phyloP scores from a whole-genome alignment of 2,113 vertebrate genomes.

The Carollia perspicillata region DNA sequence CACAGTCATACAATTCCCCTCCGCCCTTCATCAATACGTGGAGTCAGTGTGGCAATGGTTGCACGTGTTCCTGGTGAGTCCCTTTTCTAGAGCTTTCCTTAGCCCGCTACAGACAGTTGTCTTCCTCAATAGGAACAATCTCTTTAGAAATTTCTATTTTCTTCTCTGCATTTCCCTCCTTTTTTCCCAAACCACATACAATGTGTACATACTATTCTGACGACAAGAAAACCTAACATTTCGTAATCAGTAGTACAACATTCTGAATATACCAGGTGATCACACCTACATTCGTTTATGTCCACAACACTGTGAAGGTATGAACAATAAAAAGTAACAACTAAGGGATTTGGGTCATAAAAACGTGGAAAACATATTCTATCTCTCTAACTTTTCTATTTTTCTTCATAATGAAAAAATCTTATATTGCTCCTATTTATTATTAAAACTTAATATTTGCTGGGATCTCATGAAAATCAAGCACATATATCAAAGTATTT shows the following conservation, averaged over 20 bases:
- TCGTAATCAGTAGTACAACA: background rate
- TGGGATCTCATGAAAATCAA: background rate
- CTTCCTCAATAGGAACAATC: background rate
- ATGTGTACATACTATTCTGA: background rate
- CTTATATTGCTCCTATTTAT: background rate
- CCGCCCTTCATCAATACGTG: background rate
- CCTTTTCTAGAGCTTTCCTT: constrained; percentile 59
- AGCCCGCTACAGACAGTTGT: constrained; percentile 53
- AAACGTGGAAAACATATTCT: background rate
- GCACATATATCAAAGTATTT: background rate
- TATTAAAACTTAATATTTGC: background rate
- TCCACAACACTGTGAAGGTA: background rate
- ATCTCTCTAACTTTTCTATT: background rate
- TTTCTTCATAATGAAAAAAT: background rate
- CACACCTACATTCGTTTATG: background rate
- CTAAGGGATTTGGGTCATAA: background rate
- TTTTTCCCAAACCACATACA: background rate
- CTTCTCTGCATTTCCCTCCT: background rate
- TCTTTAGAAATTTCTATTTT: constrained; percentile 14
- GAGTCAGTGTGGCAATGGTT: constrained; percentile 57
- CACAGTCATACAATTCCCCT: background rate
- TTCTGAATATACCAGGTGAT: constrained; percentile 7
- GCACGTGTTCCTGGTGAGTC: constrained; percentile 21
- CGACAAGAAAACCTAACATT: background rate
- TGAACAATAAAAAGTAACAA: background rate